Percentiles rank a stretch among this genome's conserved stretches.
These are phyloP conservation scores for Isoperla grammatica DNA, from an alignment of 2,888 invertebrate species.

Conservation along the genomic window DNA sequence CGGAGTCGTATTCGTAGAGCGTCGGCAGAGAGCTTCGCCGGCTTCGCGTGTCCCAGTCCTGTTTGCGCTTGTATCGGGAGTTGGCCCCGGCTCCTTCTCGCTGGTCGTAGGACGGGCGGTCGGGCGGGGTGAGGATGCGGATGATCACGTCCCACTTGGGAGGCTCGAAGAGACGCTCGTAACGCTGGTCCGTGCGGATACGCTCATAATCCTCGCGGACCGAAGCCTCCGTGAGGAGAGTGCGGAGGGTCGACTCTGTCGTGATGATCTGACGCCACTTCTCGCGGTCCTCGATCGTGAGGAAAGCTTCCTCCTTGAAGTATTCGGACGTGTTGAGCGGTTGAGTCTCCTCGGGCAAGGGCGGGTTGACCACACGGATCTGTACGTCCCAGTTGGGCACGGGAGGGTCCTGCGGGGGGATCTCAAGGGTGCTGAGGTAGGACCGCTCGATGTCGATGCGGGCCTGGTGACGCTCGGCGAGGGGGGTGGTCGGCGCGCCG, in stretches of 20 bases:
- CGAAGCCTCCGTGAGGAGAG: slow-evolving; percentile 73
- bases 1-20: slow-evolving; percentile 81
- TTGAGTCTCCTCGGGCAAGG: slow-evolving; percentile 18
- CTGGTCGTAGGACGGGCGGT: slow-evolving; percentile 42
- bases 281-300: slow-evolving; percentile 76
- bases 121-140: slow-evolving; percentile 70
- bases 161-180: slow-evolving; percentile 76
- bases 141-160: slow-evolving; percentile 93
- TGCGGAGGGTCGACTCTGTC: slow-evolving; percentile 77
- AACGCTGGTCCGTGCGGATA: slow-evolving; percentile 71
- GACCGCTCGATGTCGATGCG: slow-evolving; percentile 36
- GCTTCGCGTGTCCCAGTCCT: slow-evolving; percentile 79
- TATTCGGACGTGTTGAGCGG: slow-evolving; percentile 16
- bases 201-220: slow-evolving; percentile 81
- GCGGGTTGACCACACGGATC: slow-evolving; percentile 70
- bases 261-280: slow-evolving; percentile 89
- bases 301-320: slow-evolving; percentile 39
- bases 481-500: slow-evolving; percentile 63
- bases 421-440: slow-evolving; percentile 48
- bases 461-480: slow-evolving; percentile 30
- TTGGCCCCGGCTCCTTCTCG: slow-evolving; percentile 41
- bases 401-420: slow-evolving; percentile 56
- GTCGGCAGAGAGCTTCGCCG: slow-evolving; percentile 81
- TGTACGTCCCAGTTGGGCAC: slow-evolving; percentile 82
- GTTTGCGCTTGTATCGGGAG: slow-evolving; percentile 62